Base-by-base conservation (phyloP, 2,797 vertebrate genomes). In the Cryptoblepharus egeriae region DNA sequence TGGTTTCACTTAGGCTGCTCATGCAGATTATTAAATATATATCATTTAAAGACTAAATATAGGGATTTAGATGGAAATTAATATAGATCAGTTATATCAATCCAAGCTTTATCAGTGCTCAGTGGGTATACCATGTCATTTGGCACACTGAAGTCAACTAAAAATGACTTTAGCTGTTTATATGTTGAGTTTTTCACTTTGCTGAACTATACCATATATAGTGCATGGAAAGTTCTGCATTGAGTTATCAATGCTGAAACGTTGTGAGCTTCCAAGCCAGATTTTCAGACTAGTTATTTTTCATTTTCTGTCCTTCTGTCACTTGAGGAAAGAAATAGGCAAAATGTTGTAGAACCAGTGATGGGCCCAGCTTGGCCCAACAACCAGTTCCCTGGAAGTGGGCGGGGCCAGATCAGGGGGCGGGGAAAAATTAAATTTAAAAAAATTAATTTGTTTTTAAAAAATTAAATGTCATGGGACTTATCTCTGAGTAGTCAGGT, bases 11-110 rank as follows among this genome's bases (percentile, higher is more conserved):
- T 79, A 57, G 69, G 82, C 86, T 75, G 91, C 76, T 87, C 87
- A 45, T 84, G 84, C 79, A 85, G 86, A 73, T 83, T 88, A 93
- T 94, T 83, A 80, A 75, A 89, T 89, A 85, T 88, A 0, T 30
- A 0, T 55, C 68, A 73, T 79, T 52, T 82, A 70, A 84, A 90
- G 85, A 79, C 80, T 90, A 79, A 60, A 82, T 90, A 85, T 82
- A 84, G 81, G 80, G 79, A 87, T 88, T n/a, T 0, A 0, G 28
- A 30, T 32, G 61, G 75, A 81, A 85, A 77, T 80, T 76, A 90
- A 83, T 68, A 77, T 75, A 90, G 81, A 93, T 93, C 88, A 71
- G 79, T 87, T 89, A 79, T 75, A 85, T 91, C 72, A 91, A 87
- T 73, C 49, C 7, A 67, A 1, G 61, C 72, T 67, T 88, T 90